Conservation (phyloP, 2,888 invertebrate genomes). For the Drepana falcataria region DNA sequence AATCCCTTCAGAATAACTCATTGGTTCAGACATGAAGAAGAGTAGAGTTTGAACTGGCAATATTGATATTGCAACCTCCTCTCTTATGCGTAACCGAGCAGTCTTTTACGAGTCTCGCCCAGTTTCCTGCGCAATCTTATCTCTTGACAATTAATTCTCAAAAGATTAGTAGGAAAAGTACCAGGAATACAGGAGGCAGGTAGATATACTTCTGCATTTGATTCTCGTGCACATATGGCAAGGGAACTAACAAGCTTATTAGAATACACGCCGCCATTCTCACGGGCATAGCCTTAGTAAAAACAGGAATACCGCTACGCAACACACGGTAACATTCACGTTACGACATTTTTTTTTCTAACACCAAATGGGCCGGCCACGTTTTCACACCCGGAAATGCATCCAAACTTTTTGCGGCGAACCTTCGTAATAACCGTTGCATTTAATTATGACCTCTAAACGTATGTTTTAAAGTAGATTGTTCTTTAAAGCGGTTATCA, state of each 20-base stretch:
- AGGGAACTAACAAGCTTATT: conserved; percentile 28
- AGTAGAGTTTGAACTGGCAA: too few relatives aligned
- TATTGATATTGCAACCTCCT: too few relatives aligned
- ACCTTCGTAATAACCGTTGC: conserved; percentile 17
- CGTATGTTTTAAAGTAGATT: conserved; percentile 11
- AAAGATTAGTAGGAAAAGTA: too few relatives aligned
- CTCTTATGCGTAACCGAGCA: too few relatives aligned
- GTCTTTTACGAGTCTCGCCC: too few relatives aligned
- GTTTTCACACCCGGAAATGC: conserved; percentile 73
- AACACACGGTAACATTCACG: conserved; percentile 35
- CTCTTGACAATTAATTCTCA: too few relatives aligned
- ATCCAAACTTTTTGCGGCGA: conserved; percentile 51
- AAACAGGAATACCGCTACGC: conserved; percentile 37
- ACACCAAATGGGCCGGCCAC: conserved; percentile 56
- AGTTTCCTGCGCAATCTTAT: too few relatives aligned
- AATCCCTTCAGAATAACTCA: too few relatives aligned
- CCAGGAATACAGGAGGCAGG: too few relatives aligned
- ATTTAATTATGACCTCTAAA: conserved; percentile 16
- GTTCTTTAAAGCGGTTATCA: conserved; percentile 3
- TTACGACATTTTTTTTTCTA: conserved; percentile 34
- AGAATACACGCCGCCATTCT: conserved; percentile 50
- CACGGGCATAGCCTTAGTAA: conserved; percentile 27
- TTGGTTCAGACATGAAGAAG: too few relatives aligned
- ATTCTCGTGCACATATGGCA: conserved; percentile 7
- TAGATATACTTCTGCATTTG: not conserved